Conservation (phyloP, 2,113 vertebrate genomes). For the human (Homo sapiens) region DNA sequence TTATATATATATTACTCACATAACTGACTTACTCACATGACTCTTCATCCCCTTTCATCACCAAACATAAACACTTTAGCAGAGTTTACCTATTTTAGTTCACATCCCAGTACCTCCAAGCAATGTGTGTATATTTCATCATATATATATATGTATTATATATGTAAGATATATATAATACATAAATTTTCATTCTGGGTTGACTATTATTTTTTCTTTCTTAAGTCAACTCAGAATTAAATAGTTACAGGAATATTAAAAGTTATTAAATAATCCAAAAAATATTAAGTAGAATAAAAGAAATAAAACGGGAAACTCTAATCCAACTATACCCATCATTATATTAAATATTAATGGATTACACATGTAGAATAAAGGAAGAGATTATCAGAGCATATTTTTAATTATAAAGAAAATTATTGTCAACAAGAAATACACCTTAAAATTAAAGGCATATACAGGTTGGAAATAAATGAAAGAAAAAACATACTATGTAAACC, state of each 20-base stretch:
- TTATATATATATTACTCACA: too few relatives aligned
- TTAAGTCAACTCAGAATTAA: too few relatives aligned
- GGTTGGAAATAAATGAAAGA: background rate
- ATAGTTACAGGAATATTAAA: background rate
- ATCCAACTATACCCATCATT: background rate
- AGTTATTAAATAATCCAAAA: background rate
- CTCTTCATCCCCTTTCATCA: too few relatives aligned
- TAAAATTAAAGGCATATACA: background rate
- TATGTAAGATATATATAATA: too few relatives aligned
- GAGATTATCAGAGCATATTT: background rate
- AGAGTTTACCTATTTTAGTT: too few relatives aligned
- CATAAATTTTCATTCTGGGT: too few relatives aligned
- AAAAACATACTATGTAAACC: background rate
- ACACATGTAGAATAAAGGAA: background rate
- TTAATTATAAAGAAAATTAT: background rate
- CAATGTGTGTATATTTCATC: too few relatives aligned
- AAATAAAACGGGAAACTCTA: background rate
- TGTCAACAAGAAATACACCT: background rate
- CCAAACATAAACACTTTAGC: too few relatives aligned
- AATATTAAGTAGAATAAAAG: background rate
- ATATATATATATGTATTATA: too few relatives aligned
- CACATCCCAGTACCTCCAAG: too few relatives aligned
- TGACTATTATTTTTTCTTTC: too few relatives aligned
- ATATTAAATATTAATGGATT: background rate
- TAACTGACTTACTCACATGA: too few relatives aligned